Base-by-base conservation (phyloP, 2,888 invertebrate genomes). In the Athalia cordata region DNA sequence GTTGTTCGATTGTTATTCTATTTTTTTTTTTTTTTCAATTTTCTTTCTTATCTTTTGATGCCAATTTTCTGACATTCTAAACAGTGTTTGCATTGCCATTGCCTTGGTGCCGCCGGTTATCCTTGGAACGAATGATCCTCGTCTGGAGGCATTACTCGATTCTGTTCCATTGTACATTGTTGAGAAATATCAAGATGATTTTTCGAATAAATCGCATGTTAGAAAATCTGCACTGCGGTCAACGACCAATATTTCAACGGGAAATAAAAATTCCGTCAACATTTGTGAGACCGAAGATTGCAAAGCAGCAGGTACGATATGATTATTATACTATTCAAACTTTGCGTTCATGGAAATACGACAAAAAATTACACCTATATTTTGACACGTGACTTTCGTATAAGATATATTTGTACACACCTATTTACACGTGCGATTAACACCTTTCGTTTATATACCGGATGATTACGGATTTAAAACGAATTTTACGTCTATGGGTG, bases 231-330 rank as follows among this genome's bases (percentile, higher is more conserved):
- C 4, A 55, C 5, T 11, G 9, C 7, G 55, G 55, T n/a, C 68
- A 29, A 5, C 52, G 13, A 13, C 5, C 11, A 29, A 8, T 55
- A 6, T 29, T 4, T 29, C 72, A 3, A 3, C 4, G 9, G 13
- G 13, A 52, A 15, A 59, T 7, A 43, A 47, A 45, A 3, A 45
- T 65, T 47, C 59, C 45, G 15, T 72, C 47, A 59, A n/a, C 7
- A n/a, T 72, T 15, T 72, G 72, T 47, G 45, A 59, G 4, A 59
- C 72, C 13, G n/a, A 72, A 13, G 72, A 72, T 15, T 72, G 72
- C 72, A 57, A 9, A 59, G 47, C 3, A 7, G 72, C 72, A 9
- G 72, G 72, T 72, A 72, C n/a, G 72, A 13, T n/a, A 43, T 43
- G 11, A 52, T 52, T 68, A 29, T 50, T 68, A 29, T 50, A 55